A percentile compares a stretch with the other conserved stretches of the same genome.
phyloP scores from a whole-genome alignment of 1,140 invertebrate genomes.

The Lycorma delicatula region DNA sequence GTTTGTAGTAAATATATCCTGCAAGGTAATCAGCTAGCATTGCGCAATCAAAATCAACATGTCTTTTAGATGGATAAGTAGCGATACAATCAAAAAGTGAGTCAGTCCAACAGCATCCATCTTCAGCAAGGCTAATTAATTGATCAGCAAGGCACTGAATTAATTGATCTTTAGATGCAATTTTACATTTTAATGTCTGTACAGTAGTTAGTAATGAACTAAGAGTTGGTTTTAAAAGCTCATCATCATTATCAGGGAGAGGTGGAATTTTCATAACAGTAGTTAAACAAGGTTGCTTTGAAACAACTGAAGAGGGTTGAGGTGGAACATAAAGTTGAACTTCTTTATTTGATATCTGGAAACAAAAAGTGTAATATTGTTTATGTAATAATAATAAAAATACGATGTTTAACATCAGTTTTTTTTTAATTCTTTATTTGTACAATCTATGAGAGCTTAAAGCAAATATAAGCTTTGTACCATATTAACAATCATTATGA shows the following conservation, averaged over 20 bases:
- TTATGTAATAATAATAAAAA: too few species aligned
- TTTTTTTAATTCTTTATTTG: too few species aligned
- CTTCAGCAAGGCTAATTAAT: neutral
- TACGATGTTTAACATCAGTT: too few species aligned
- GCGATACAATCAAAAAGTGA: neutral
- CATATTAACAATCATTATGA: too few species aligned
- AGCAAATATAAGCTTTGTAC: too few species aligned
- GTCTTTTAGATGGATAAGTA: neutral
- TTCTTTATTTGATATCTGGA: too few species aligned
- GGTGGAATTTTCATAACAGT: too few species aligned
- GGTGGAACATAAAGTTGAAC: too few species aligned
- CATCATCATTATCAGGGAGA: neutral
- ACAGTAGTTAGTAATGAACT: neutral
- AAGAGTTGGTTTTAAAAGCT: neutral
- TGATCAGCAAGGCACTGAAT: slow-evolving; percentile 1
- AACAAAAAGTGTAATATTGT: too few species aligned
- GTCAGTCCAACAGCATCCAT: neutral
- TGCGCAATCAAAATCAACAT: neutral
- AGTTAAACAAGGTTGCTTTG: too few species aligned
- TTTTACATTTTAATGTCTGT: neutral
- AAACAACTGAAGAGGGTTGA: too few species aligned
- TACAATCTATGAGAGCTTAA: too few species aligned
- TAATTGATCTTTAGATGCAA: neutral
- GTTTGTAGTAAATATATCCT: neutral
- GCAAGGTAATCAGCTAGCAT: neutral